Conservation (phyloP, 2,888 invertebrate genomes). For the Ophioninae sp. region DNA sequence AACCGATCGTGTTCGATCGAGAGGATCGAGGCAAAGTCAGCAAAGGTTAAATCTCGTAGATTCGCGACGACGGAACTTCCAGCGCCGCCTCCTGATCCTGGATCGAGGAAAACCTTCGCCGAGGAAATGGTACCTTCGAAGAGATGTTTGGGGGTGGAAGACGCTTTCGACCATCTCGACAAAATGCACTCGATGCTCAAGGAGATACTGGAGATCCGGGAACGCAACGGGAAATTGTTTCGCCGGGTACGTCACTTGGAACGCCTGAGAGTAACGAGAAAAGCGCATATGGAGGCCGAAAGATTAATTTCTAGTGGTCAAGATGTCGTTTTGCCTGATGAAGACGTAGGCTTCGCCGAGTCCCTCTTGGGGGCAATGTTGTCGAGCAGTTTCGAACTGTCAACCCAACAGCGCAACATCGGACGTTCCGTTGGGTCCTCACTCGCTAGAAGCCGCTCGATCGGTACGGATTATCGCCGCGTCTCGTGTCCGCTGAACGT, state of each 20-base stretch:
- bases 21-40: conserved; percentile 39
- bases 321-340: conserved; percentile 82
- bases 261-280: conserved; percentile 86
- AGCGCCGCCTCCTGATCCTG: conserved; percentile 81
- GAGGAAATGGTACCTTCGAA: not conserved
- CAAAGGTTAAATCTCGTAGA: conserved; percentile 35
- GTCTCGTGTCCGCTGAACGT: conserved; percentile 67
- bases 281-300: conserved; percentile 83
- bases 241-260: conserved; percentile 88
- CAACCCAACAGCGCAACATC: conserved; percentile 66
- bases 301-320: conserved; percentile 65
- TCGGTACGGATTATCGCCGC: conserved; percentile 83
- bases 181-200: conserved; percentile 90
- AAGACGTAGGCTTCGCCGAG: conserved; percentile 85
- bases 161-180: conserved; percentile 90
- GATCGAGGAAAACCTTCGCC: conserved; percentile 10
- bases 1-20: conserved; percentile 17
- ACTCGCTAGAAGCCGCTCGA: conserved; percentile 84
- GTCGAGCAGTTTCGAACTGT: conserved; percentile 82
- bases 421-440: conserved; percentile 17
- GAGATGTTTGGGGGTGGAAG: conserved; percentile 83
- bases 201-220: conserved; percentile 87
- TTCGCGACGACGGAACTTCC: conserved; percentile 72
- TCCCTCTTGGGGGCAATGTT: conserved; percentile 86
- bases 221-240: conserved; percentile 87